Percentiles rank a stretch among this genome's conserved stretches.
Evolutionary conservation across 1,140 invertebrate species (phyloP).

Genomic region (Chironomus tepperi): DNA sequence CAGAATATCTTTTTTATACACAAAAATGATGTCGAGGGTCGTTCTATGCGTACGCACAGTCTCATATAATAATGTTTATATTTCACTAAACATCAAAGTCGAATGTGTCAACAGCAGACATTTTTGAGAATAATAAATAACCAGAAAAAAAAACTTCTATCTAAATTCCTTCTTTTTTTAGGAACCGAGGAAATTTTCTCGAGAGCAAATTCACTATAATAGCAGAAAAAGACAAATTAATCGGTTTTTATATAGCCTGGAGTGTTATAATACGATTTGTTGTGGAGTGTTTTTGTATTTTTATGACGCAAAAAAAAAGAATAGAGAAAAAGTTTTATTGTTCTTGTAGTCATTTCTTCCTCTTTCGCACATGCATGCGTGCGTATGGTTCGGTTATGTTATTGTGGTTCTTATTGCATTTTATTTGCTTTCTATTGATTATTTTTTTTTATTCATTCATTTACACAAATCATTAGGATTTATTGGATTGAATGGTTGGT

Average conservation of each 20-base stretch:
- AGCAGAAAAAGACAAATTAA: slow-evolving; percentile 20
- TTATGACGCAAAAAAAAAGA: slow-evolving; percentile 1
- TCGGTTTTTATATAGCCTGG: slow-evolving; percentile 22
- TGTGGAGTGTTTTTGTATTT: not conserved
- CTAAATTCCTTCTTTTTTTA: not conserved
- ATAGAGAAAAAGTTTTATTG: slow-evolving; percentile 16
- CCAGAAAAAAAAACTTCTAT: not conserved
- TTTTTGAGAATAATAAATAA: slow-evolving; percentile 21
- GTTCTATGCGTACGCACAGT: not conserved
- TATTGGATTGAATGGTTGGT: too few relatives aligned
- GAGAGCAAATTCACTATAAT: not conserved
- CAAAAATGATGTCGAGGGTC: not conserved
- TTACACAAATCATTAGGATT: not conserved
- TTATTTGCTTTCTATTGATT: slow-evolving; percentile 20
- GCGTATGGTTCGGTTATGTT: slow-evolving; percentile 18
- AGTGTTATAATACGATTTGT: slow-evolving; percentile 23
- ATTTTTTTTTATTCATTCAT: not conserved
- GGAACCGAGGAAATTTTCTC: not conserved
- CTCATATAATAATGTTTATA: not conserved
- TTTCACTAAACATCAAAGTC: slow-evolving; percentile 20
- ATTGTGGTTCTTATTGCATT: slow-evolving; percentile 16
- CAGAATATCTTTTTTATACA: not conserved
- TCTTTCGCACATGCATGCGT: not conserved
- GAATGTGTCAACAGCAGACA: slow-evolving; percentile 7
- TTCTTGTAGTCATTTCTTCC: not conserved